Conservation (phyloP, 1,140 invertebrate species). For the Mesaphorura yosii region DNA sequence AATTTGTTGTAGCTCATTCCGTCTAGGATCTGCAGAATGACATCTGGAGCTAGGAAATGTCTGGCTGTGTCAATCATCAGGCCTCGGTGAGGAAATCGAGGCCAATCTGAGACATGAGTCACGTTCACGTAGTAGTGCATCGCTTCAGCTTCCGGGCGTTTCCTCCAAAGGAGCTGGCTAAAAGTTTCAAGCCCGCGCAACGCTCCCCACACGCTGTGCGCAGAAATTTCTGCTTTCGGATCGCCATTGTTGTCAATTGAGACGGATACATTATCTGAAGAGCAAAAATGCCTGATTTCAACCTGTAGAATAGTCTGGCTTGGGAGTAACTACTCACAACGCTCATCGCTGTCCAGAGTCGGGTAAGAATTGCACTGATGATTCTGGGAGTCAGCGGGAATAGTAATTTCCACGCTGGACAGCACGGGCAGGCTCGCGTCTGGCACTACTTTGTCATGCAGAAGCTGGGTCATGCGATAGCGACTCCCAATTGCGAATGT, state of each 20-base stretch:
- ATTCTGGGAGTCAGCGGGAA: neutral
- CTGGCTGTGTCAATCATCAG: constrained; percentile 44
- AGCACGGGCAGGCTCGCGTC: neutral
- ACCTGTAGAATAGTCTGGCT: too few relatives aligned
- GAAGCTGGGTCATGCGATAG: constrained; percentile 2
- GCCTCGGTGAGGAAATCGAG: constrained; percentile 42
- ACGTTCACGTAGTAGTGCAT: constrained; percentile 35
- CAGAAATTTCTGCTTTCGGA: constrained; percentile 8
- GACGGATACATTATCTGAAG: too few relatives aligned
- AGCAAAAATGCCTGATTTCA: too few relatives aligned
- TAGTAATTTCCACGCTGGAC: neutral
- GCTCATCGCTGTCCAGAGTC: too few relatives aligned
- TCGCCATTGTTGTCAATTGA: neutral
- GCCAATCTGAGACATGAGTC: constrained; percentile 41
- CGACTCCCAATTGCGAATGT: constrained; percentile 13
- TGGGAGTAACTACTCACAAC: too few relatives aligned
- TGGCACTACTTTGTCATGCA: neutral
- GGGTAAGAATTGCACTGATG: neutral
- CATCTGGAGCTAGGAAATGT: constrained; percentile 40
- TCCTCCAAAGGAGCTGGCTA: constrained; percentile 24
- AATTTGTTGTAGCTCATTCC: constrained; percentile 48
- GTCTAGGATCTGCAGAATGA: constrained; percentile 38
- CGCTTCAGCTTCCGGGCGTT: neutral
- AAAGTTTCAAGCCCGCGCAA: constrained; percentile 29
- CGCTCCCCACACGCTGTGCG: constrained; percentile 25